Conservation (phyloP, 2,888 invertebrate genomes). For the Spilosoma lubricipeda region DNA sequence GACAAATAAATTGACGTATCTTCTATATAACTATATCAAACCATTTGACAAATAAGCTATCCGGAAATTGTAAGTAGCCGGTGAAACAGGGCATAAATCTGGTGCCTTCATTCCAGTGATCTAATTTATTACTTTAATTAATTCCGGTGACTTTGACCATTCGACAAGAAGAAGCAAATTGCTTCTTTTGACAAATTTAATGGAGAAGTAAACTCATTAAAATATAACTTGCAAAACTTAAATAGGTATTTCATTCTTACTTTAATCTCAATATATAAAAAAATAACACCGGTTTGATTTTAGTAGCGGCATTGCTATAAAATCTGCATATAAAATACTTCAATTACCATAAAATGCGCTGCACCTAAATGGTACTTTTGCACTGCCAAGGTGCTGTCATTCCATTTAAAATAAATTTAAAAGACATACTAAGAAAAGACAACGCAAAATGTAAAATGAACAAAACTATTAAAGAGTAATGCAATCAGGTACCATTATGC, state of each 20-base stretch:
- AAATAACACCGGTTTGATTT: neutral
- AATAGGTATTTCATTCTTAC: too few relatives aligned
- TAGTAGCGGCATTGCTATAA: neutral
- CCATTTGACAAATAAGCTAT: too few relatives aligned
- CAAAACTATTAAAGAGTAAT: slow-evolving; percentile 14
- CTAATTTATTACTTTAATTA: neutral
- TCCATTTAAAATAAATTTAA: slow-evolving; percentile 43
- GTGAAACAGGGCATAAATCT: neutral
- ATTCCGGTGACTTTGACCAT: neutral
- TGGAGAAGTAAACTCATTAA: neutral
- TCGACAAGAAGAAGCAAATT: neutral
- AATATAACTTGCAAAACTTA: neutral
- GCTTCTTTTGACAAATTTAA: neutral
- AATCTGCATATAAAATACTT: neutral
- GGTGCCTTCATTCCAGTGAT: neutral
- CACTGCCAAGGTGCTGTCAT: slow-evolving; percentile 31
- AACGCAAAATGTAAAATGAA: slow-evolving; percentile 31
- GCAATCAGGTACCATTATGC: neutral
- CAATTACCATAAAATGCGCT: slow-evolving; percentile 26
- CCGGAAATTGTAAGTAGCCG: too few relatives aligned
- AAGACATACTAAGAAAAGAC: slow-evolving; percentile 30
- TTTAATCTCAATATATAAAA: too few relatives aligned
- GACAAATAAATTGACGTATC: too few relatives aligned
- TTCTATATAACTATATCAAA: too few relatives aligned
- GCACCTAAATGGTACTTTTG: slow-evolving; percentile 21